These are phyloP conservation scores for Aelia acuminata DNA, from an alignment of 2,888 invertebrate genomes.

Conservation along the genomic window DNA sequence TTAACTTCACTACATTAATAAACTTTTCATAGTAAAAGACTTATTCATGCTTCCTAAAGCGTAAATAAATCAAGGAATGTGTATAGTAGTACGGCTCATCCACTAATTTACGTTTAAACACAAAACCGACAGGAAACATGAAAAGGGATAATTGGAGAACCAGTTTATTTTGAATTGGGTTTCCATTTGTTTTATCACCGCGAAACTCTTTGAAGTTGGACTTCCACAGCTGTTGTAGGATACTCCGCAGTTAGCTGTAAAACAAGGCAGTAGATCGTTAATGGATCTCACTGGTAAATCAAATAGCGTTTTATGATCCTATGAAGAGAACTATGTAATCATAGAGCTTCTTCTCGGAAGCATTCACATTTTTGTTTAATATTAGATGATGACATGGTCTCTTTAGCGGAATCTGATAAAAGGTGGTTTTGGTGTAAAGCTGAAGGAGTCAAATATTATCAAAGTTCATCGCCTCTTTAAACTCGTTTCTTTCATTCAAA, in stretches of 20 bases:
- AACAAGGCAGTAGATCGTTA: neutral
- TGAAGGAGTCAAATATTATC: too few species aligned
- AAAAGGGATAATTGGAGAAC: conserved; percentile 1
- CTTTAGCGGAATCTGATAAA: too few species aligned
- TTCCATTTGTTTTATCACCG: neutral
- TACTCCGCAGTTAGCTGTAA: neutral
- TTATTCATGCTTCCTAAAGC: neutral
- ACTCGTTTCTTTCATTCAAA: too few species aligned
- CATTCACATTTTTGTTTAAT: neutral
- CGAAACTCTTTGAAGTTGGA: neutral
- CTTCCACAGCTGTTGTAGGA: neutral
- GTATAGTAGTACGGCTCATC: neutral
- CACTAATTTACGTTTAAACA: conserved; percentile 8
- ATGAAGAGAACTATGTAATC: neutral
- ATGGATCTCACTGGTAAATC: neutral
- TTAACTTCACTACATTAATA: neutral
- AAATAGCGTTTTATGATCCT: neutral
- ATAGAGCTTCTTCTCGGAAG: neutral
- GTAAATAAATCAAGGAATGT: neutral
- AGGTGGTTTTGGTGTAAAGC: too few species aligned
- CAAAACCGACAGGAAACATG: neutral
- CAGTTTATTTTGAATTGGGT: conserved; percentile 23
- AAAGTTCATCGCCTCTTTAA: too few species aligned
- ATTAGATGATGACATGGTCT: too few species aligned
- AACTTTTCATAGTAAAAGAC: neutral